Conservation (phyloP, 1,140 invertebrate species). For the Procambarus clarkii region DNA sequence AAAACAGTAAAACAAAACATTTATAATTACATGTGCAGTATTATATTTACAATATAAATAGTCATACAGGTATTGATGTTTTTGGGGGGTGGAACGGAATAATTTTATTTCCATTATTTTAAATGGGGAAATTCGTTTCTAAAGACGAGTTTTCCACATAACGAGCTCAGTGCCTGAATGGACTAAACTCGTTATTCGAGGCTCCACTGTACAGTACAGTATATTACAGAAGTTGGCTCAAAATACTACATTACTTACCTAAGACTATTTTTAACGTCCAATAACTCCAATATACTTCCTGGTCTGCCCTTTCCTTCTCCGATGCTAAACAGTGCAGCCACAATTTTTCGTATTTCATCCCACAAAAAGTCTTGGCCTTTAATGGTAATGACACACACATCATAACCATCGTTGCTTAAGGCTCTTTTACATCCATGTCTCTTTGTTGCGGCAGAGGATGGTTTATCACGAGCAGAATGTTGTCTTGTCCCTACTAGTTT, state of each 20-base stretch:
- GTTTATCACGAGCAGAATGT: neutral
- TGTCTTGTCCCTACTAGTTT: neutral
- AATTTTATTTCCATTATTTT: too few species aligned
- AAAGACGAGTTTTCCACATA: too few species aligned
- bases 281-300: slow-evolving; percentile 84
- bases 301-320: slow-evolving; percentile 87
- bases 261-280: slow-evolving; percentile 86
- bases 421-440: neutral
- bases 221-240: too few species aligned
- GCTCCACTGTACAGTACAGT: too few species aligned
- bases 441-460: neutral
- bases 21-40: too few species aligned
- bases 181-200: too few species aligned
- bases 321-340: slow-evolving; percentile 90
- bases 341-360: slow-evolving; percentile 95
- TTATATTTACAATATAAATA: too few species aligned
- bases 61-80: too few species aligned
- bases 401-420: slow-evolving; percentile 75
- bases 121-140: too few species aligned
- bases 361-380: slow-evolving; percentile 94
- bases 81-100: too few species aligned
- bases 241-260: slow-evolving; percentile 76
- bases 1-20: too few species aligned
- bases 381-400: slow-evolving; percentile 90
- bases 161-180: too few species aligned